Evolutionary conservation across 2,797 vertebrate species (phyloP), one percentile per base, ranked within the genome.

Genomic region (Macrochelys suwanniensis): DNA sequence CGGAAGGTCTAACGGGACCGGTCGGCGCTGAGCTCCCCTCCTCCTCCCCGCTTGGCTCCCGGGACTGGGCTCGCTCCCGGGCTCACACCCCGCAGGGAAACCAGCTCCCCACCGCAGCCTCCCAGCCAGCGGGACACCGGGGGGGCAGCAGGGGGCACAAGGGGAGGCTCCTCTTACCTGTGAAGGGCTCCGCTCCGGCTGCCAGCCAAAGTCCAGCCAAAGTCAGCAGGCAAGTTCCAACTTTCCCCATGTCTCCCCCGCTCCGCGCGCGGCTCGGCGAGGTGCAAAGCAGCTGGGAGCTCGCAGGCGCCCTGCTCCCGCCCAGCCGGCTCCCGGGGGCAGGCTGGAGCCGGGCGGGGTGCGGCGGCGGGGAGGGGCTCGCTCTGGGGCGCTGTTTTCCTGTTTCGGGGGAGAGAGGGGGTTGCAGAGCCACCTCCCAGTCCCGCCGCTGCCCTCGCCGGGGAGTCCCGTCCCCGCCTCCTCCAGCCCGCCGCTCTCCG

Each of bases 131-230:
- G 54, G 54, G 54, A 9, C 54, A 4, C 54, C 2, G 54, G 23
- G 51, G 51, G 49, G 4, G 13, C 1, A 7, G 45, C 6, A 12
- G 4, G 37, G 33, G 51, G 12, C 26, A 7, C 19, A 21, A 25
- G 25, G n/a, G 61, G 28, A 13, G 59, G 59, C 59, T 7, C 37
- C 79, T 28, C 97, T 97, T 96, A 98, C 98, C 98, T 97, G 98
- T 98, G 95, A 98, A 98, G 12, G 98, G 94, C 90, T 98, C 93
- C 47, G 97, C 98, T 45, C 97, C 88, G 12, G 96, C 97, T 76
- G 97, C 98, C 96, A 98, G 95, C 89, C 97, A 95, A 98, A 98
- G 97, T 98, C 98, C 98, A 83, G 98, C 97, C 97, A 98, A 98
- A 98, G 98, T 98, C 97, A 97, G 96, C 96, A 98, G 92, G 97